Conservation (phyloP, 30 jellyfish, hydroid and myxozoan genomes). For the Hydra vulgaris region DNA sequence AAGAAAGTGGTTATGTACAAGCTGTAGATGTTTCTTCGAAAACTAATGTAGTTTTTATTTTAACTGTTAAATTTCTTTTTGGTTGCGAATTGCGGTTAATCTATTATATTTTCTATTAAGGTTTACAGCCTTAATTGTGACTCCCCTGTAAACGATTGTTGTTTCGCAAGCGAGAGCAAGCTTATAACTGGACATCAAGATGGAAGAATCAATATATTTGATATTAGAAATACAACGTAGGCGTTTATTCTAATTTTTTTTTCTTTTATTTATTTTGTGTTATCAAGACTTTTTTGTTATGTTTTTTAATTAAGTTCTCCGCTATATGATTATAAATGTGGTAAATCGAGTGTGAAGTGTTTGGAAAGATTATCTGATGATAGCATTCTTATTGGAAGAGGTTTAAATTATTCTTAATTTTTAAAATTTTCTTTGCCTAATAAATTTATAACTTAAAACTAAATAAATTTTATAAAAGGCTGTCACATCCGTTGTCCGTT, state of each 20-base stretch:
- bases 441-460: too few relatives aligned
- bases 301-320: slow-evolving; percentile 9
- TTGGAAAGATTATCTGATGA: slow-evolving; percentile 8
- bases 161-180: slow-evolving; percentile 19
- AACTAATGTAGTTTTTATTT: slow-evolving; percentile 18
- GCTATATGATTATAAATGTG: slow-evolving; percentile 8
- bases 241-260: not conserved
- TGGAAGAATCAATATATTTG: slow-evolving; percentile 35
- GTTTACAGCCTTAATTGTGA: slow-evolving; percentile 16
- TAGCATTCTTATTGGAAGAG: slow-evolving; percentile 33
- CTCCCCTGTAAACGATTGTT: slow-evolving; percentile 51
- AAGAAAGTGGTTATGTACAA: slow-evolving; percentile 48
- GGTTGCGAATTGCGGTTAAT: not conserved
- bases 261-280: not conserved
- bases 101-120: slow-evolving; percentile 7
- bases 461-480: too few relatives aligned
- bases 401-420: slow-evolving; percentile 12
- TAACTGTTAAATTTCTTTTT: not conserved
- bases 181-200: slow-evolving; percentile 39
- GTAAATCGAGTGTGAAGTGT: slow-evolving; percentile 38
- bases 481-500: too few relatives aligned
- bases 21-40: slow-evolving; percentile 20
- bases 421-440: too few relatives aligned
- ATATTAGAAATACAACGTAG: slow-evolving; percentile 35
- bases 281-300: not conserved